These are phyloP conservation scores for Microtus pennsylvanicus DNA, from an alignment of 2,113 vertebrate genomes.

Conservation along the genomic window DNA sequence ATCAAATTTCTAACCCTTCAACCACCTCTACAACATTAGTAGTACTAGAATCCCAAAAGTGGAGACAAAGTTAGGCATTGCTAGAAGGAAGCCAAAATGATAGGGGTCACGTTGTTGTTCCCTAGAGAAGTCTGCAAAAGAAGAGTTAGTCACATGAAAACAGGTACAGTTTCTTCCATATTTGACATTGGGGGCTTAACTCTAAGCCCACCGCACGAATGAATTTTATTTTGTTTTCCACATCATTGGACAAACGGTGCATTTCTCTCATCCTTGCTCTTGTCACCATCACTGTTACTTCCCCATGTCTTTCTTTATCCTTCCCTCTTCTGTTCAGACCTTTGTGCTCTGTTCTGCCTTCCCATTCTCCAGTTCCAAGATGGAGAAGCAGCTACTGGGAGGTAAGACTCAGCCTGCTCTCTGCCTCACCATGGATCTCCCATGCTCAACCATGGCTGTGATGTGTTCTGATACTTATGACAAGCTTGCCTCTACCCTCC, in stretches of 20 bases:
- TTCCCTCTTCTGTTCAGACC: neutral
- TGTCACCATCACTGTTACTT: neutral
- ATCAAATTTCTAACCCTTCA: neutral
- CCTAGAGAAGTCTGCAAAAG: neutral
- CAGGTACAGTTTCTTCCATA: neutral
- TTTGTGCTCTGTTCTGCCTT: neutral
- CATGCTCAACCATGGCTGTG: neutral
- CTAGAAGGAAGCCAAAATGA: neutral
- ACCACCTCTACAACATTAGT: neutral
- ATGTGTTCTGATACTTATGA: neutral
- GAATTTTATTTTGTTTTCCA: constrained; percentile 3
- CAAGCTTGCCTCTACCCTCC: neutral
- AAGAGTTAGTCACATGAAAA: neutral
- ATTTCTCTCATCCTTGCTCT: neutral
- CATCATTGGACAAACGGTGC: neutral
- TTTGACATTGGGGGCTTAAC: neutral
- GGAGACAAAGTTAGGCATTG: neutral
- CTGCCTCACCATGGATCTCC: neutral
- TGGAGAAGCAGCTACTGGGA: neutral
- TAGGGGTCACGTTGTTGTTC: neutral
- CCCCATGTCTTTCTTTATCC: neutral
- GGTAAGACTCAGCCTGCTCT: neutral
- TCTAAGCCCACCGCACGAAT: neutral
- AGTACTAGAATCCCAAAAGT: neutral
- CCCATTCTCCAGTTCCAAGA: neutral